These are phyloP conservation scores for Tethea ocularis DNA, from an alignment of 2,888 invertebrate genomes.

Conservation along the genomic window DNA sequence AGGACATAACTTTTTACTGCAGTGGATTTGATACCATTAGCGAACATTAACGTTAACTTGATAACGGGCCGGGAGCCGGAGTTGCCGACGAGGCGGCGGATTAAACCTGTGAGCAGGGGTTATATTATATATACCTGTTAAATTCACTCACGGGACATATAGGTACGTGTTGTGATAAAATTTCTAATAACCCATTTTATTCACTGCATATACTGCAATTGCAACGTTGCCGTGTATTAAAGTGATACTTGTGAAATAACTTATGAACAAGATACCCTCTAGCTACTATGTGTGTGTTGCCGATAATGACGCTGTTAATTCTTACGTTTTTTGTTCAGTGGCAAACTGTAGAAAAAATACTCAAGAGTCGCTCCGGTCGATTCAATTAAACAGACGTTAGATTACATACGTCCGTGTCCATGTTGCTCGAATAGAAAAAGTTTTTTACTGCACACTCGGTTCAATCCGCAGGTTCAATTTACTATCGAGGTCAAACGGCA, in stretches of 20 bases:
- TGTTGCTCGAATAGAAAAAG: slow-evolving; percentile 31
- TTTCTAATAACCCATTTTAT: not conserved
- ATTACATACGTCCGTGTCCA: slow-evolving; percentile 47
- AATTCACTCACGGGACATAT: not conserved
- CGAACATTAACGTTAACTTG: slow-evolving; percentile 50
- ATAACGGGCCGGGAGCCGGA: slow-evolving; percentile 42
- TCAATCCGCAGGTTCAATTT: slow-evolving; percentile 45
- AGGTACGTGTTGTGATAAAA: not conserved
- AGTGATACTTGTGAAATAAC: too few relatives aligned
- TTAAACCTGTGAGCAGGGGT: slow-evolving; percentile 35
- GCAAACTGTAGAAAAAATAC: slow-evolving; percentile 40
- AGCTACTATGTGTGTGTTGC: slow-evolving; percentile 17
- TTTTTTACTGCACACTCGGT: slow-evolving; percentile 44
- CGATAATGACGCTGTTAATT: slow-evolving; percentile 36
- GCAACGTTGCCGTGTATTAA: too few relatives aligned
- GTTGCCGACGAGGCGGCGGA: slow-evolving; percentile 22
- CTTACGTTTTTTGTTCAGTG: slow-evolving; percentile 37
- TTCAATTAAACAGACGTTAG: slow-evolving; percentile 63
- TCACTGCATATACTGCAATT: too few relatives aligned
- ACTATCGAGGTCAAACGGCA: slow-evolving; percentile 38
- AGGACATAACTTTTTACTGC: slow-evolving; percentile 2
- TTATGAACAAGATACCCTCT: too few relatives aligned
- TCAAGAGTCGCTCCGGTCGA: slow-evolving; percentile 46
- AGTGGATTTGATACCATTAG: slow-evolving; percentile 32
- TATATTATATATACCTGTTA: slow-evolving; percentile 19